Evolutionary conservation across 2,797 vertebrate genomes (phyloP).

Genomic region (Perodicticus potto): DNA sequence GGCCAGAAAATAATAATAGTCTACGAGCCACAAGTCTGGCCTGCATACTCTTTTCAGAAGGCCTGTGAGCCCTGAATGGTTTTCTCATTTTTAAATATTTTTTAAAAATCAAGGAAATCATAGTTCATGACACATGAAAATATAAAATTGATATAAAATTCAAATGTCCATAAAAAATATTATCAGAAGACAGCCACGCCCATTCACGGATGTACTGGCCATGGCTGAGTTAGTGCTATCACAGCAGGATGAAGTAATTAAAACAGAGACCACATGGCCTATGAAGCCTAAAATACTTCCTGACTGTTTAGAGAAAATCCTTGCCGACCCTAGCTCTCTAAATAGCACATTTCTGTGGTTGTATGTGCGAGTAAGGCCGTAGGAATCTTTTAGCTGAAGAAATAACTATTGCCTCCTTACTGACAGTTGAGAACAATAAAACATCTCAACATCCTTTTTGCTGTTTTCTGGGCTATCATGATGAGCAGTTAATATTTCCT

Average conservation of each 20-base stretch:
- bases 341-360: neutral
- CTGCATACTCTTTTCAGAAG: neutral
- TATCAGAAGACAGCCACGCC: neutral
- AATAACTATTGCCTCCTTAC: neutral
- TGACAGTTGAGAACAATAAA: neutral
- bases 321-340: neutral
- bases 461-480: neutral
- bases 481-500: neutral
- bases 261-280: neutral
- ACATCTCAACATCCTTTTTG: neutral
- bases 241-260: neutral
- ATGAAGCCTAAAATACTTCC: neutral
- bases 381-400: conserved; percentile 1
- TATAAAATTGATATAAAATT: conserved; percentile 8
- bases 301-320: neutral
- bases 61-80: neutral
- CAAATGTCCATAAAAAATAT: neutral
- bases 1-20: neutral
- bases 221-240: neutral
- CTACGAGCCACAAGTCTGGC: neutral
- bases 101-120: neutral
- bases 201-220: neutral
- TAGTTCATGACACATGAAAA: conserved; percentile 25
- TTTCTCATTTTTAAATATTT: neutral
- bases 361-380: neutral